Conservation (phyloP, 2,888 invertebrate species). For the Drosophila longiperda region DNA sequence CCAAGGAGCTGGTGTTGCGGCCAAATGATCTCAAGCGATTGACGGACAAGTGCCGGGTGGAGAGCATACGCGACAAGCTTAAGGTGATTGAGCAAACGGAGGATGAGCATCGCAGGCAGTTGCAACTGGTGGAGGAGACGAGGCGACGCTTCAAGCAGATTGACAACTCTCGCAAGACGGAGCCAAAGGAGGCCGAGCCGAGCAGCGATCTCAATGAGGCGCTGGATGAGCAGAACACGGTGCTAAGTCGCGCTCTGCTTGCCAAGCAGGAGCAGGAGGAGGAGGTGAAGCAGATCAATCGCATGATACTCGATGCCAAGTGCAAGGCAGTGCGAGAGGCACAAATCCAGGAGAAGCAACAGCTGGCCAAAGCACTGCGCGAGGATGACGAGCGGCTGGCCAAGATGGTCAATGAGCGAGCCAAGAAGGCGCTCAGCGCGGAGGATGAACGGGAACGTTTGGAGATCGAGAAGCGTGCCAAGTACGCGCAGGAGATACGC, state of each 20-base stretch:
- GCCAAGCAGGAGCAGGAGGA: constrained; percentile 86
- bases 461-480: constrained; percentile 69
- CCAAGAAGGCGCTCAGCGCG: constrained; percentile 74
- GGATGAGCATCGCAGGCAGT: constrained; percentile 85
- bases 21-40: constrained; percentile 87
- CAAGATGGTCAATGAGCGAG: constrained; percentile 81
- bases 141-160: constrained; percentile 86
- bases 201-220: constrained; percentile 47
- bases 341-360: constrained; percentile 89
- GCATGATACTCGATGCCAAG: constrained; percentile 92
- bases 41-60: constrained; percentile 87
- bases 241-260: constrained; percentile 86
- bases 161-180: constrained; percentile 76
- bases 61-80: constrained; percentile 85
- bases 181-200: constrained; percentile 59
- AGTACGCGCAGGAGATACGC: constrained; percentile 83
- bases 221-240: constrained; percentile 85
- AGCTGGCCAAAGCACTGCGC: constrained; percentile 77
- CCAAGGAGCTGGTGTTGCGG: constrained; percentile 78
- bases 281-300: constrained; percentile 90
- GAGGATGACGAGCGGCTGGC: constrained; percentile 83
- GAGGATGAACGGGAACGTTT: constrained; percentile 80
- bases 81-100: constrained; percentile 85
- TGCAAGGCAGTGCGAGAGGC: constrained; percentile 94
- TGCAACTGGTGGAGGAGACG: constrained; percentile 87